A percentile compares a stretch with the other conserved stretches of the same genome.
Conservation (phyloP, 2,797 vertebrate genomes). For the Acropternis orthonyx region DNA sequence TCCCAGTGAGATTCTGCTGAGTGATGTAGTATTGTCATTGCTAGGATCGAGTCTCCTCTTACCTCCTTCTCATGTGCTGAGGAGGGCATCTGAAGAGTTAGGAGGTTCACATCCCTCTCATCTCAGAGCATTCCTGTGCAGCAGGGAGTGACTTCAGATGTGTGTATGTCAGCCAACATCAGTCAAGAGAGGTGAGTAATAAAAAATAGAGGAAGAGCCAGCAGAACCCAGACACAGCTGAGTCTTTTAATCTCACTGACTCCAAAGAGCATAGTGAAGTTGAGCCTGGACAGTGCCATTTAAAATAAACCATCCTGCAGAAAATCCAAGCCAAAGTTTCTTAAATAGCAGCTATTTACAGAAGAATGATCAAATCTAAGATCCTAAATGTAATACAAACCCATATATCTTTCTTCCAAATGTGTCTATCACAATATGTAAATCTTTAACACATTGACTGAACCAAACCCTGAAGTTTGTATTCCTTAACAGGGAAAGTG, state of each 20-base stretch:
- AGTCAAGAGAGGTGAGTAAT: background rate
- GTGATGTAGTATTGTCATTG: background rate
- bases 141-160: background rate
- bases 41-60: background rate
- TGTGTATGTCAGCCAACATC: background rate
- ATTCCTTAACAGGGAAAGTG: background rate
- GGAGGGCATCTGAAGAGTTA: background rate
- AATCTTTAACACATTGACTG: background rate
- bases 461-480: background rate
- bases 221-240: background rate
- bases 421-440: background rate
- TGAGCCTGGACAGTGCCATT: background rate
- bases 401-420: background rate
- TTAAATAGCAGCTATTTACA: background rate
- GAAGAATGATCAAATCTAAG: background rate
- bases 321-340: background rate
- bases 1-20: background rate
- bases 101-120: background rate
- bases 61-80: background rate
- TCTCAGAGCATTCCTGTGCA: background rate
- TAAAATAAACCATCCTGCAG: background rate
- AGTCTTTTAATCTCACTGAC: slow-evolving; percentile 21
- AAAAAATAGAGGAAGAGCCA: background rate
- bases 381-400: background rate
- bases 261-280: slow-evolving; percentile 7